These are phyloP conservation scores for Porites lutea DNA, from an alignment of 64 coral and sea anemone genomes.

Conservation along the genomic window DNA sequence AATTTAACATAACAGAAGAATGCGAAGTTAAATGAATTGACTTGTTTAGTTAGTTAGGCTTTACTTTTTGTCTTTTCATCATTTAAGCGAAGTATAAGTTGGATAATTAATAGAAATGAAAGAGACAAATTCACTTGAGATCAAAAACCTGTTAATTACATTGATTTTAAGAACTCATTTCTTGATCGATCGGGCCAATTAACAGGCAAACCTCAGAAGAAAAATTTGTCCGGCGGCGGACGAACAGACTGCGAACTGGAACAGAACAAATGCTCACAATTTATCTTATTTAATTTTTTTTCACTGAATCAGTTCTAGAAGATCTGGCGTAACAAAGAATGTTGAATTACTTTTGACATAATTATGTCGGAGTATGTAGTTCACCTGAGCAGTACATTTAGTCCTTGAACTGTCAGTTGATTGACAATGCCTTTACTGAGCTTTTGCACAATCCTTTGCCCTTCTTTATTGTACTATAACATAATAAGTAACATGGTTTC, in stretches of 20 bases:
- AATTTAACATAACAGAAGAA: slow-evolving; percentile 45
- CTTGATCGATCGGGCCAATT: background rate
- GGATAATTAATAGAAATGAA: slow-evolving; percentile 22
- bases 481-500: no score
- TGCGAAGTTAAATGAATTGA: background rate
- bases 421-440: no score
- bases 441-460: no score
- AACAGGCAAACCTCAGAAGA: background rate
- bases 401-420: no score
- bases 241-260: background rate
- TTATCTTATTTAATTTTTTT: background rate
- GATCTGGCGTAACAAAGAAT: no score
- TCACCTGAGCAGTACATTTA: no score
- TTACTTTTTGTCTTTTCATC: background rate
- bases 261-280: background rate
- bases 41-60: background rate
- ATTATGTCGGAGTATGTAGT: no score
- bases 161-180: background rate
- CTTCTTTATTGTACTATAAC: no score
- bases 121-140: background rate
- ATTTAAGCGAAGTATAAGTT: background rate
- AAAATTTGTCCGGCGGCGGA: background rate
- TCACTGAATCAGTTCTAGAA: background rate
- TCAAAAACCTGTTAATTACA: background rate
- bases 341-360: no score